Evolutionary conservation across 64 coral and sea anemone genomes (phyloP).

Genomic region (Exaiptasia diaphana): DNA sequence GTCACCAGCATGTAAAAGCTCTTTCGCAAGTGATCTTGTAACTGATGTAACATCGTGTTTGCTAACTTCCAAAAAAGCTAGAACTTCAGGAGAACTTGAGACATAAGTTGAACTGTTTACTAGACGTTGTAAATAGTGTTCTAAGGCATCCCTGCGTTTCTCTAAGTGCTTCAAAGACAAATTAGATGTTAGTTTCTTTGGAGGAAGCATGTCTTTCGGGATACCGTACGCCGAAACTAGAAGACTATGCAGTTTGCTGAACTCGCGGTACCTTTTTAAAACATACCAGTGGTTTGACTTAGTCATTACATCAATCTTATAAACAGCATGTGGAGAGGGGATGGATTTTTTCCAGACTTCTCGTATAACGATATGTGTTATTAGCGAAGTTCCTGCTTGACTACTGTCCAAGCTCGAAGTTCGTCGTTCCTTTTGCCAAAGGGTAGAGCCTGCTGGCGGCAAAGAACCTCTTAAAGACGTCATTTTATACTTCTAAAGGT

Average conservation of each 20-base stretch:
- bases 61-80: constrained; percentile 89
- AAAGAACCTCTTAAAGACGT: constrained; percentile 75
- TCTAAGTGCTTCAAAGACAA: constrained; percentile 75
- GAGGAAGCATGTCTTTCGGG: constrained; percentile 90
- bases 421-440: constrained; percentile 77
- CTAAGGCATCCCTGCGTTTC: constrained; percentile 72
- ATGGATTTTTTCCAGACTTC: constrained; percentile 82
- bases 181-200: constrained; percentile 82
- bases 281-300: constrained; percentile 98
- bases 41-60: constrained; percentile 88
- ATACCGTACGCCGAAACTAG: constrained; percentile 66
- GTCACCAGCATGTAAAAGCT: constrained; percentile 53
- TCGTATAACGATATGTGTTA: constrained; percentile 88
- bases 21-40: constrained; percentile 75
- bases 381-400: constrained; percentile 23
- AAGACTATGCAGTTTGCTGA: constrained; percentile 72
- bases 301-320: constrained; percentile 96
- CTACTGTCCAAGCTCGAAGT: constrained; percentile 38
- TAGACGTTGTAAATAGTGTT: constrained; percentile 93
- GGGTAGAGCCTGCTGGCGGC: constrained; percentile 68
- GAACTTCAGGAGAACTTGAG: constrained; percentile 77
- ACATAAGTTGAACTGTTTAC: constrained; percentile 93
- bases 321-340: constrained; percentile 82
- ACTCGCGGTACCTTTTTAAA: constrained; percentile 80
- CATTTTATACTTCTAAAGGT: too few species aligned